phyloP scores from a whole-genome alignment of 2,113 vertebrate species.

The Oceanites oceanicus region DNA sequence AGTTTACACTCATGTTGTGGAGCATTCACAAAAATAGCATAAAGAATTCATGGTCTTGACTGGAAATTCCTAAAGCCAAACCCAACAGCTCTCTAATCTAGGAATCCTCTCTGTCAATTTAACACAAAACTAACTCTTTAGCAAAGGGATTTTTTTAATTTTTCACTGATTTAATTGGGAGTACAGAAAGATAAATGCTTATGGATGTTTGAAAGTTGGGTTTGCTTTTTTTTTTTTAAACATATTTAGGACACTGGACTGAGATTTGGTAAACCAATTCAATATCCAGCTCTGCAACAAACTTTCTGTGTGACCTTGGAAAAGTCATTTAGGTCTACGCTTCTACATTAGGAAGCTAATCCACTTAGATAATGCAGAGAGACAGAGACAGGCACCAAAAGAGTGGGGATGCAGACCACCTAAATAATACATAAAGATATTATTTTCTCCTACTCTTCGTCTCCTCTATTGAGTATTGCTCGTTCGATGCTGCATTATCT shows the following conservation, averaged over 20 bases:
- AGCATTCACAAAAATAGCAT: not conserved
- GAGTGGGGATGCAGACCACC: constrained; percentile 39
- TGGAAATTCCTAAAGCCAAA: not conserved
- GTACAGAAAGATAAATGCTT: not conserved
- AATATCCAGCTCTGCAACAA: not conserved
- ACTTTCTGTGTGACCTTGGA: not conserved
- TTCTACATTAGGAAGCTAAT: constrained; percentile 27
- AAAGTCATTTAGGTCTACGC: constrained; percentile 3
- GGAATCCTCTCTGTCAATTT: not conserved
- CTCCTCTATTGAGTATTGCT: constrained; percentile 40
- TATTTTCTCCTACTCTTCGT: constrained; percentile 7
- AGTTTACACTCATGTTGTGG: not conserved
- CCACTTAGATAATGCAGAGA: constrained; percentile 28
- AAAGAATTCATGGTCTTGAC: not conserved
- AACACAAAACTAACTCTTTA: not conserved
- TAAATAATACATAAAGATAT: constrained; percentile 58
- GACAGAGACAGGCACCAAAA: constrained; percentile 49
- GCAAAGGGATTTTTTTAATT: not conserved
- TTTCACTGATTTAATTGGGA: not conserved
- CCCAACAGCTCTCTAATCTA: not conserved
- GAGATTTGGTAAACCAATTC: not conserved
- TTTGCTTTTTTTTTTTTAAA: not conserved
- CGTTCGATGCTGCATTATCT: constrained; percentile 38
- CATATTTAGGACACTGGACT: not conserved
- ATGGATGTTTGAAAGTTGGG: not conserved